Evolutionary conservation across 2,797 vertebrate genomes (phyloP).

Genomic region (Rhinichthys osculus): DNA sequence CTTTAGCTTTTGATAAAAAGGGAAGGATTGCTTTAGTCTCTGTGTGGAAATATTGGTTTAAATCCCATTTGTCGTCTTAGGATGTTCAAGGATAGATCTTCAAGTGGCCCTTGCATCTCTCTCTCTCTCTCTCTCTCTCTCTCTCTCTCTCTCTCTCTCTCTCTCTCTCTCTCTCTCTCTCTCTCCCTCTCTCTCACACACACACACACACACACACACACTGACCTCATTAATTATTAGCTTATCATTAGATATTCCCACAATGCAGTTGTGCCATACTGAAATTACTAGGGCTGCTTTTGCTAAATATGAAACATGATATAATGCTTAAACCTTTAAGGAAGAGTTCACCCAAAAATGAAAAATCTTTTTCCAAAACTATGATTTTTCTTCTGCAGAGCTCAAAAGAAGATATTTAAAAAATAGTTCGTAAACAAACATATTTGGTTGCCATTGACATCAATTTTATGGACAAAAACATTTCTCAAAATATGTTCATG

Average conservation of each 20-base stretch:
- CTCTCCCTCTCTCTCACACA: no score
- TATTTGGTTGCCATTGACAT: neutral
- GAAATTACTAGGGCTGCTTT: neutral
- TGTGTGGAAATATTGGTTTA: neutral
- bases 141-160: neutral
- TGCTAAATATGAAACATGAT: neutral
- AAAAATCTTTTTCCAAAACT: neutral
- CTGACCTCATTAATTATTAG: conserved; percentile 8
- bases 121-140: neutral
- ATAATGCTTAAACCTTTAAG: neutral
- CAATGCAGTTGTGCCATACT: neutral
- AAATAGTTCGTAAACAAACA: no score
- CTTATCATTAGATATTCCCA: conserved; percentile 5
- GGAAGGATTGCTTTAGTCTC: neutral
- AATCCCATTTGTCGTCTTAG: neutral
- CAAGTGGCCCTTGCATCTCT: neutral
- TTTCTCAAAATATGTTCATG: neutral
- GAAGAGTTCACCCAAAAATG: neutral
- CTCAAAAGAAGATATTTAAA: neutral
- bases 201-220: neutral
- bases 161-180: neutral
- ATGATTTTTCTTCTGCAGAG: neutral
- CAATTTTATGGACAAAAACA: neutral
- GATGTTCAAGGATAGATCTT: neutral
- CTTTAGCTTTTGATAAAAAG: neutral